Conservation (phyloP, 2,797 vertebrate genomes). For the Poecile montanus region DNA sequence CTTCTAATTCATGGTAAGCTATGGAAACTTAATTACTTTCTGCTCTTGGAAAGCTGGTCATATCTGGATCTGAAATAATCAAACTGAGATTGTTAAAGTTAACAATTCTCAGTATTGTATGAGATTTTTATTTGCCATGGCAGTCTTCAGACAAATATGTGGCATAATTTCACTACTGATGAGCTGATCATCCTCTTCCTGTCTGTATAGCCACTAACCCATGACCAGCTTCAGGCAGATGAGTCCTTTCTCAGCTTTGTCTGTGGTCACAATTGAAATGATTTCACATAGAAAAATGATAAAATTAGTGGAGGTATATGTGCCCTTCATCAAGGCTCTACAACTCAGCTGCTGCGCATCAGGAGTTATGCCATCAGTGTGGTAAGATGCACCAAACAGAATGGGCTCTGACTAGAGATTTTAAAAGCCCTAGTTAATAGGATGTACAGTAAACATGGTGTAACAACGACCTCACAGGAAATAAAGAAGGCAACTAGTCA, state of each 20-base stretch:
- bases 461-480: background rate
- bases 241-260: background rate
- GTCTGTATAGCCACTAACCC: background rate
- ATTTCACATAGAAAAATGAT: background rate
- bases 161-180: background rate
- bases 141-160: slow-evolving; percentile 33
- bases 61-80: slow-evolving; percentile 55
- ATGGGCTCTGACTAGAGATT: background rate
- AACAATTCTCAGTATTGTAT: slow-evolving; percentile 42
- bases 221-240: background rate
- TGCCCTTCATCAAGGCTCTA: background rate
- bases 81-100: slow-evolving; percentile 2
- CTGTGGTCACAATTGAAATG: background rate
- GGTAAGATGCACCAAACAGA: background rate
- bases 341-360: background rate
- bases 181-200: background rate
- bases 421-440: background rate
- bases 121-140: slow-evolving; percentile 20
- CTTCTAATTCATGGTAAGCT: background rate
- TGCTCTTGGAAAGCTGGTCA: slow-evolving; percentile 25
- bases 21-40: background rate
- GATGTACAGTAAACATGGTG: background rate
- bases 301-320: background rate
- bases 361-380: background rate
- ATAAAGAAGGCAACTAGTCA: background rate